Conservation (phyloP, 2,113 vertebrate species). For the Scolopax mira region DNA sequence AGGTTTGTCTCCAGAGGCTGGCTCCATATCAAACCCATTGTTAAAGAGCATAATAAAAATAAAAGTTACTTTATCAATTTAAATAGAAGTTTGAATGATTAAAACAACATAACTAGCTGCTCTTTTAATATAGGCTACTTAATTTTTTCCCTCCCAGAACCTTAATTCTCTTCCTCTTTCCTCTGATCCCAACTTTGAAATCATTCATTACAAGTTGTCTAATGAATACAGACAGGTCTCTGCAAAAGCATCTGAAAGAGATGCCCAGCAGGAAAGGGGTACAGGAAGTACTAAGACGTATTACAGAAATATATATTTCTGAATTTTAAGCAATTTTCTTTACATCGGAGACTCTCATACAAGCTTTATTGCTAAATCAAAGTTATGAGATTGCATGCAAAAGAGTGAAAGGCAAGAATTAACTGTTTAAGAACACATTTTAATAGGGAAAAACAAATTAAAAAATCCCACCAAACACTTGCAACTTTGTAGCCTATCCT, state of each 20-base stretch:
- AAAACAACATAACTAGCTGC: constrained; percentile 28
- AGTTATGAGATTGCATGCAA: background rate
- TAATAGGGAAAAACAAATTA: background rate
- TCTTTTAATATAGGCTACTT: constrained; percentile 26
- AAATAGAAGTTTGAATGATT: constrained; percentile 46
- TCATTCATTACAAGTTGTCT: constrained; percentile 33
- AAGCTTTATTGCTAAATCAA: constrained; percentile 1
- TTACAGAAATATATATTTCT: constrained; percentile 19
- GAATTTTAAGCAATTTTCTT: constrained; percentile 22
- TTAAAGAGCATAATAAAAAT: constrained; percentile 34
- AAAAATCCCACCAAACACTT: background rate
- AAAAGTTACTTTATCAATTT: constrained; percentile 59
- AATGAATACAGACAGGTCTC: constrained; percentile 55
- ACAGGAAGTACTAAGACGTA: constrained; percentile 25
- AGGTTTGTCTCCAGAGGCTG: constrained; percentile 44
- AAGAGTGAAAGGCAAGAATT: background rate
- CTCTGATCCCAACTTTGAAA: constrained; percentile 50
- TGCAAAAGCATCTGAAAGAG: constrained; percentile 40
- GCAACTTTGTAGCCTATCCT: background rate
- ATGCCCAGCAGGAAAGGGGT: constrained; percentile 54
- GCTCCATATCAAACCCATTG: constrained; percentile 36
- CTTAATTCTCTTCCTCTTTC: constrained; percentile 45
- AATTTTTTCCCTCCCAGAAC: constrained; percentile 6
- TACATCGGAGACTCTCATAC: background rate
- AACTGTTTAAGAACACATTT: background rate